A percentile compares a stretch with the other conserved stretches of the same genome.
Conservation (phyloP, 2,888 invertebrate genomes). For the Erynnis tages region DNA sequence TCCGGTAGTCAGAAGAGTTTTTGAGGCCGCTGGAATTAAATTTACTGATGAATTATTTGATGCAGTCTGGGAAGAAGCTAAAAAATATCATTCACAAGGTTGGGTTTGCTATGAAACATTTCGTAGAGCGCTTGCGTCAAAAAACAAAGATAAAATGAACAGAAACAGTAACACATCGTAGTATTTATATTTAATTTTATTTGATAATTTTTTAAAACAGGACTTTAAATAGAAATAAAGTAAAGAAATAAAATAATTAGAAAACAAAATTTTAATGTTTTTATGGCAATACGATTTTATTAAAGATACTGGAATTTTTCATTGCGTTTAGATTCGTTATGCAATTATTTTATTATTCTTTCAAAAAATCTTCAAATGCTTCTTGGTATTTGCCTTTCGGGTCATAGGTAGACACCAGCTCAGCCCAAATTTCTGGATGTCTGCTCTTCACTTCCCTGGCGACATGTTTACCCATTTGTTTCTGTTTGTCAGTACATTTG, state of each 20-base stretch:
- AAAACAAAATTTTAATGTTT: too few species aligned
- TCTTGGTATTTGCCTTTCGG: slow-evolving; percentile 80
- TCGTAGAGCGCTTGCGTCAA: slow-evolving; percentile 45
- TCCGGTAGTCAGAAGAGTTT: slow-evolving; percentile 62
- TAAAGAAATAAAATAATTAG: not conserved
- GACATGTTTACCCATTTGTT: slow-evolving; percentile 82
- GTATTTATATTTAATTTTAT: not conserved
- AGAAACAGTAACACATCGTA: not conserved
- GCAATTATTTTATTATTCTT: slow-evolving; percentile 30
- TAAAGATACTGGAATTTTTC: not conserved
- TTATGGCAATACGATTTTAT: too few species aligned
- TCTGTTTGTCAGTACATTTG: slow-evolving; percentile 86
- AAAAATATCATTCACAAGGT: slow-evolving; percentile 70
- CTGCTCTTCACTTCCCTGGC: slow-evolving; percentile 79
- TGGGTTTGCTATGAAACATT: slow-evolving; percentile 81
- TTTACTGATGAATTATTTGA: slow-evolving; percentile 74
- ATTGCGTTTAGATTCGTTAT: not conserved
- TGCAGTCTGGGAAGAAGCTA: slow-evolving; percentile 73
- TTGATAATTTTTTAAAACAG: not conserved
- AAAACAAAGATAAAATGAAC: slow-evolving; percentile 23
- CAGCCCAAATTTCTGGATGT: slow-evolving; percentile 78
- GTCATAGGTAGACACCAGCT: slow-evolving; percentile 80
- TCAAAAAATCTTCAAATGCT: slow-evolving; percentile 60
- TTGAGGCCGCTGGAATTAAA: slow-evolving; percentile 73
- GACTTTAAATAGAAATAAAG: not conserved